Percentiles rank a stretch among this genome's conserved stretches.
phyloP scores from a whole-genome alignment of 2,797 vertebrate genomes.

The Erethizon dorsatum region DNA sequence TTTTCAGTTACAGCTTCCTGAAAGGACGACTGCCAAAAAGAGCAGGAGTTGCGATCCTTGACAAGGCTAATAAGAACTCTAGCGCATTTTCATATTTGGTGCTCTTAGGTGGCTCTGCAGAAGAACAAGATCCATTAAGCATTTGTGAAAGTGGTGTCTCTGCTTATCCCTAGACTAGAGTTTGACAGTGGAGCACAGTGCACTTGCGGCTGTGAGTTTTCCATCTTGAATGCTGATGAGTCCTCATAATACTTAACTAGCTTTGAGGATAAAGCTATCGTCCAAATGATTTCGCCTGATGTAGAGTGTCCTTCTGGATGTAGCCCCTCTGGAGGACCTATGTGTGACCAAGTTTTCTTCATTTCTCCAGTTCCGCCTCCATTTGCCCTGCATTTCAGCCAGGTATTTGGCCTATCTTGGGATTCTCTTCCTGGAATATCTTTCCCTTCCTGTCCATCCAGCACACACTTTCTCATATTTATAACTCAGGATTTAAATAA shows the following conservation, averaged over 20 bases:
- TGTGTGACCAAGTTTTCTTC: background rate
- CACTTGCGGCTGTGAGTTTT: background rate
- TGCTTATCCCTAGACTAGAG: background rate
- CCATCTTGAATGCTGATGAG: background rate
- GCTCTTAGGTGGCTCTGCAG: background rate
- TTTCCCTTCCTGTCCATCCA: background rate
- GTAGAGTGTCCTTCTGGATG: background rate
- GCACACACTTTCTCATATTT: background rate
- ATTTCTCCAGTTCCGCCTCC: background rate
- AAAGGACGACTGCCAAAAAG: conserved; percentile 53
- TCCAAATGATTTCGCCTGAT: background rate
- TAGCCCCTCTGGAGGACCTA: background rate
- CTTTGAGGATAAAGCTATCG: background rate
- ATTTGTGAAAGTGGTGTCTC: background rate
- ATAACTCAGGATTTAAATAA: background rate
- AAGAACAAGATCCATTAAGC: background rate
- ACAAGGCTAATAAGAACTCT: background rate
- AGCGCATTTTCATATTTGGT: background rate
- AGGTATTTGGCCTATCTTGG: background rate
- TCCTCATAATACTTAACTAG: background rate
- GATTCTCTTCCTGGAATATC: background rate
- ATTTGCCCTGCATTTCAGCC: background rate
- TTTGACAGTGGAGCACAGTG: background rate
- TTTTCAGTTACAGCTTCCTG: conserved; percentile 51
- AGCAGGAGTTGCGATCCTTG: background rate